phyloP scores from a whole-genome alignment of 2,888 invertebrate species.

The Thymelicus sylvestris region DNA sequence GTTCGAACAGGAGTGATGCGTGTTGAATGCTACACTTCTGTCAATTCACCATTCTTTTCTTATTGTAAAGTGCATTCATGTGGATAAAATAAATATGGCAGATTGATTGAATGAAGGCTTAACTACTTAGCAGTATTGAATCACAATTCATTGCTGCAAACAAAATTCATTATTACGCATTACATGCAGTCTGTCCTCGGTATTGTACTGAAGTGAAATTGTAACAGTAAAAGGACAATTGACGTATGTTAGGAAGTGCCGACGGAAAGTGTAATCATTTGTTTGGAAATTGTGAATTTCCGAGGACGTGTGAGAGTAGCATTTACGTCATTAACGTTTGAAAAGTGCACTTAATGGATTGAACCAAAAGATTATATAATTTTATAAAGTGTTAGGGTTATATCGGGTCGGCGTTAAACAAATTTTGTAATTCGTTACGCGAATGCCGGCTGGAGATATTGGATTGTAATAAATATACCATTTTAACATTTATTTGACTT shows the following conservation, averaged over 20 bases:
- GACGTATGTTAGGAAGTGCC: constrained; percentile 2
- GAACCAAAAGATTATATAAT: constrained; percentile 84
- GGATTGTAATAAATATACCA: constrained; percentile 85
- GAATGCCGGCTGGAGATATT: constrained; percentile 73
- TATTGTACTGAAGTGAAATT: constrained; percentile 1
- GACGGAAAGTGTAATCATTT: constrained; percentile 36
- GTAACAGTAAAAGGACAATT: constrained; percentile 4
- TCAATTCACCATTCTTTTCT: neutral
- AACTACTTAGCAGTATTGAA: constrained; percentile 9
- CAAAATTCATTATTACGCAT: neutral
- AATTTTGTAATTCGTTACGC: constrained; percentile 78
- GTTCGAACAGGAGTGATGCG: neutral
- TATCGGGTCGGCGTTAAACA: constrained; percentile 70
- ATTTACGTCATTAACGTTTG: constrained; percentile 71
- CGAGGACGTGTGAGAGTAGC: constrained; percentile 64
- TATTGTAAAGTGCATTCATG: constrained; percentile 17
- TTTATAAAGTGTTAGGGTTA: constrained; percentile 80
- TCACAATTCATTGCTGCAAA: constrained; percentile 12
- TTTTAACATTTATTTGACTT: constrained; percentile 75
- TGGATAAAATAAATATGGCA: constrained; percentile 7
- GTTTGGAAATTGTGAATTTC: constrained; percentile 75
- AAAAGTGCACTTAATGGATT: constrained; percentile 83
- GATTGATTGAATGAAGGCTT: constrained; percentile 9
- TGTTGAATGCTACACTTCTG: neutral
- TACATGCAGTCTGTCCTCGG: neutral